Conservation (phyloP, 1,140 invertebrate species). For the Hypsibius dujardini region DNA sequence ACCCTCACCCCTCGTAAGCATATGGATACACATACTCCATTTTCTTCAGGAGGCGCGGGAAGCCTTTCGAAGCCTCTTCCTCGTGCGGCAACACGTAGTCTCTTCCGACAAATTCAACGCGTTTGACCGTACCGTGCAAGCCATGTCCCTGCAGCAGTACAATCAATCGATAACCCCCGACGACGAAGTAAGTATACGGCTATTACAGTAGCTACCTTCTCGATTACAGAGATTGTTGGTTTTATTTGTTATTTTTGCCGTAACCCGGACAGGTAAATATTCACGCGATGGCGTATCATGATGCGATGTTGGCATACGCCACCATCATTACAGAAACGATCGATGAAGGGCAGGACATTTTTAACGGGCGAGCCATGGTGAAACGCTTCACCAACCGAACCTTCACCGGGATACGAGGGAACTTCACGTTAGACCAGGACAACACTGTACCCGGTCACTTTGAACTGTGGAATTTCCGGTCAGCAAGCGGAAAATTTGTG, state of each 20-base stretch:
- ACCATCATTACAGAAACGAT: neutral
- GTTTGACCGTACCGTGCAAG: neutral
- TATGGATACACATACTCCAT: neutral
- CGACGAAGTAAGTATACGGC: neutral
- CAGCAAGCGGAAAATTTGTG: neutral
- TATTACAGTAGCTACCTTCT: neutral
- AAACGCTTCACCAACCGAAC: conserved; percentile 9
- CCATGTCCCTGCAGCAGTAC: neutral
- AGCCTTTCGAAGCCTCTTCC: neutral
- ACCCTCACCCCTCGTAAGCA: neutral
- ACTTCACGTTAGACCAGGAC: neutral
- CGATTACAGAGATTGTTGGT: neutral
- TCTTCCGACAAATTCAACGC: neutral
- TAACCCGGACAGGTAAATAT: neutral
- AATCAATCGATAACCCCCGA: neutral
- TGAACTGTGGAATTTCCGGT: conserved; percentile 1
- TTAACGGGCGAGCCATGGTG: neutral
- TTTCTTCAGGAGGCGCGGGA: neutral
- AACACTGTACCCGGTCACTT: neutral
- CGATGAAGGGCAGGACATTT: neutral
- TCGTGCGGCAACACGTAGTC: neutral
- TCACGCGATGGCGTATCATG: neutral
- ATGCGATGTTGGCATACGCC: neutral
- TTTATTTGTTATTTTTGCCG: neutral
- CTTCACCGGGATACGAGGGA: neutral